These are phyloP conservation scores for Musca domestica DNA, from an alignment of 1,140 invertebrate genomes.

Conservation along the genomic window DNA sequence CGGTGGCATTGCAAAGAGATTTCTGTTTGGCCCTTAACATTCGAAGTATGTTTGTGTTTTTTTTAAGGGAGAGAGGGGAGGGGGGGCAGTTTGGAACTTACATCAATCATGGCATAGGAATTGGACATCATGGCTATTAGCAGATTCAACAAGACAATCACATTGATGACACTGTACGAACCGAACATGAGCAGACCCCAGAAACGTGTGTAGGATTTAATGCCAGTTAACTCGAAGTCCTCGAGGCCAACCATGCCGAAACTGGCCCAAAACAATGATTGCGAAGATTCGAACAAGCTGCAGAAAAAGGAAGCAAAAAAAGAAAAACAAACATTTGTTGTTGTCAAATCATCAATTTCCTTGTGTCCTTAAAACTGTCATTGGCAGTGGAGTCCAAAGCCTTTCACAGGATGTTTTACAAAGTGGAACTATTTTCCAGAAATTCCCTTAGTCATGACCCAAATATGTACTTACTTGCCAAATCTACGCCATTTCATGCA, in stretches of 20 bases:
- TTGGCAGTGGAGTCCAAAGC: neutral
- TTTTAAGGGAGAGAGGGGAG: neutral
- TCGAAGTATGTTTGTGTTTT: neutral
- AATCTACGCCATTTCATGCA: conserved; percentile 78
- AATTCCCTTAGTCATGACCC: neutral
- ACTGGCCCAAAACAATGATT: conserved; percentile 87
- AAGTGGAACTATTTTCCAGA: neutral
- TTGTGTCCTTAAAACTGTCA: neutral
- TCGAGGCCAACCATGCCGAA: conserved; percentile 82
- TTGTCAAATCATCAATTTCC: neutral
- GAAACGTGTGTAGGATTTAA: conserved; percentile 76
- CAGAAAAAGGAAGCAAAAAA: conserved; percentile 14
- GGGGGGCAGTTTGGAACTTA: conserved; percentile 41
- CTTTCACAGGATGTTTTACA: neutral
- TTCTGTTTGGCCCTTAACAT: neutral
- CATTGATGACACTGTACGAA: conserved; percentile 79
- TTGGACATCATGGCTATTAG: conserved; percentile 92
- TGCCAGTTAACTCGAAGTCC: conserved; percentile 72
- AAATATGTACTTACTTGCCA: conserved; percentile 57
- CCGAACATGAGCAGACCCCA: conserved; percentile 81
- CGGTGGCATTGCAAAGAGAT: neutral
- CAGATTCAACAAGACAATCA: conserved; percentile 81
- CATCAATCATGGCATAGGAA: conserved; percentile 76
- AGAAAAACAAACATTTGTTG: conserved; percentile 18
- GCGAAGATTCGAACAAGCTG: conserved; percentile 86